A percentile compares a stretch with the other conserved stretches of the same genome.
Conservation (phyloP, 2,113 vertebrate species). For the Formicarius rufipectus region DNA sequence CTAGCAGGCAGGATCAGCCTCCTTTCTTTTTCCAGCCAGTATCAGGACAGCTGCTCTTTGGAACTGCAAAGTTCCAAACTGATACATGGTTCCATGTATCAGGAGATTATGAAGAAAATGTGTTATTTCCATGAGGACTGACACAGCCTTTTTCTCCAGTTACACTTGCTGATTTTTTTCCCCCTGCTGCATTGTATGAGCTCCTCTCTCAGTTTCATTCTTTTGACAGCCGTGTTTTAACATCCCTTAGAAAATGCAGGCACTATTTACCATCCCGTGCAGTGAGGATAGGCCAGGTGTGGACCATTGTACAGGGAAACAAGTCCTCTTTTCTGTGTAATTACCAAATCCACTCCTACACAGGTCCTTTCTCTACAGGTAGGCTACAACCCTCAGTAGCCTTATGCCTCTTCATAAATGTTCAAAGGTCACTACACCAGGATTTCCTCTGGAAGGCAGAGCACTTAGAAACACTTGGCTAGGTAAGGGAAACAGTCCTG, state of each 20-base stretch:
- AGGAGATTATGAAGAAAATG: background rate
- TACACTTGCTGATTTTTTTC: background rate
- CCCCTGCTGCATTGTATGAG: background rate
- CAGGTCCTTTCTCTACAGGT: background rate
- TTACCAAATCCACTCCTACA: background rate
- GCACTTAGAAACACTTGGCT: background rate
- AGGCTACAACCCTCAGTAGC: background rate
- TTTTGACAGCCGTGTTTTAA: constrained; percentile 18
- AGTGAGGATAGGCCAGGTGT: background rate
- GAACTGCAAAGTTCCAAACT: no score
- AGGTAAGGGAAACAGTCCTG: background rate
- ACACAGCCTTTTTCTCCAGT: background rate
- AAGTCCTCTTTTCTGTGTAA: background rate
- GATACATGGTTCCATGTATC: background rate
- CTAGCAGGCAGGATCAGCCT: background rate
- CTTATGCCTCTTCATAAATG: background rate
- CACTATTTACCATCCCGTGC: constrained; percentile 4
- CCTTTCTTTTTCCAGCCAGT: background rate
- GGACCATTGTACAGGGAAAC: constrained; percentile 9
- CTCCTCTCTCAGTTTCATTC: background rate
- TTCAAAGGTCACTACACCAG: background rate
- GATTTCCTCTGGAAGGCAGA: background rate
- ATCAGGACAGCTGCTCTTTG: background rate
- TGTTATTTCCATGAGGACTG: background rate
- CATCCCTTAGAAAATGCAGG: background rate